Evolutionary conservation across 2,888 invertebrate species (phyloP).

Genomic region (Lasioglossum pauxillum): DNA sequence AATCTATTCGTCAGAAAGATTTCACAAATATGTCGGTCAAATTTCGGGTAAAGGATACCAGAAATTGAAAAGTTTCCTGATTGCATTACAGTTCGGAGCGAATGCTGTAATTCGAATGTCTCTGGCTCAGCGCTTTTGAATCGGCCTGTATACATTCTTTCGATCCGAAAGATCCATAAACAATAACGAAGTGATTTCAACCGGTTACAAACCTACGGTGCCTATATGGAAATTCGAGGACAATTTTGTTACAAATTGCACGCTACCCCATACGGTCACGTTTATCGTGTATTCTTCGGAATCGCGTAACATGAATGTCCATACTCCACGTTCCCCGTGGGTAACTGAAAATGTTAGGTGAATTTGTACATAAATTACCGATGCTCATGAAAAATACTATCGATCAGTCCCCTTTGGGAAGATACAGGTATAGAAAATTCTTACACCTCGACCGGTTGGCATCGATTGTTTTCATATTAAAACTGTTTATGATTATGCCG

Average conservation of each 20-base stretch:
- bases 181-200: background rate
- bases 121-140: background rate
- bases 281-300: constrained; percentile 90
- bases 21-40: background rate
- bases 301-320: constrained; percentile 91
- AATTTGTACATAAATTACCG: background rate
- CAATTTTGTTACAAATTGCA: constrained; percentile 87
- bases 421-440: constrained; percentile 16
- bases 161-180: background rate
- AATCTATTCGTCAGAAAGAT: background rate
- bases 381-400: background rate
- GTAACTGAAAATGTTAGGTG: constrained; percentile 66
- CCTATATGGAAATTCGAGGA: constrained; percentile 89
- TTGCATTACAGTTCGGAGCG: background rate
- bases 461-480: constrained; percentile 78
- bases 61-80: background rate
- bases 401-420: background rate
- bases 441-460: constrained; percentile 74
- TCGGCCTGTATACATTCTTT: background rate
- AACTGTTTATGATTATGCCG: constrained; percentile 79
- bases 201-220: constrained; percentile 87
- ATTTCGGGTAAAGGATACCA: background rate
- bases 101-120: background rate
- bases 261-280: constrained; percentile 91
- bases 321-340: constrained; percentile 87